Percentiles rank a stretch among this genome's conserved stretches.
phyloP scores from a whole-genome alignment of 1,140 invertebrate genomes.

The Matsumurasca onukii region DNA sequence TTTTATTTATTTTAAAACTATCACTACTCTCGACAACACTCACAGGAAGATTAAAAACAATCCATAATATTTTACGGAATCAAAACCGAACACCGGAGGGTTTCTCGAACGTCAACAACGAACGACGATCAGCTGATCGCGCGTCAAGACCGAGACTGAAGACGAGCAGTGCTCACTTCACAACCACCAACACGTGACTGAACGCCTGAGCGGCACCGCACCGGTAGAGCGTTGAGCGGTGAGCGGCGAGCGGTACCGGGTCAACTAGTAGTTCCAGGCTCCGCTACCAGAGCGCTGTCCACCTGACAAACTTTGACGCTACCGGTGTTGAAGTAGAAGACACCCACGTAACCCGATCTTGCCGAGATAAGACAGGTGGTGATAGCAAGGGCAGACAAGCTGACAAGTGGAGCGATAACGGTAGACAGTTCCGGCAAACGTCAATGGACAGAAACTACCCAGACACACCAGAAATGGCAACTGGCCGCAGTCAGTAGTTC shows the following conservation, averaged over 20 bases:
- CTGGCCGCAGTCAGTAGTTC: no score
- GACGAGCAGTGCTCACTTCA: background rate
- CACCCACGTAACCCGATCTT: background rate
- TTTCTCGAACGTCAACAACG: background rate
- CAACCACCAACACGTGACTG: conserved; percentile 1
- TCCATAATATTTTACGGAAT: background rate
- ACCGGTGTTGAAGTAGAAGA: background rate
- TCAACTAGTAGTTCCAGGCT: conserved; percentile 14
- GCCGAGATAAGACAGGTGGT: background rate
- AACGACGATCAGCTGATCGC: background rate
- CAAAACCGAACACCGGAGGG: background rate
- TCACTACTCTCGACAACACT: background rate
- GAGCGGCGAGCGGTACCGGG: no score
- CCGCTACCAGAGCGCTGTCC: conserved; percentile 4
- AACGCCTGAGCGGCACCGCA: background rate
- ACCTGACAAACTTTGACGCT: background rate
- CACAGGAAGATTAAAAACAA: background rate
- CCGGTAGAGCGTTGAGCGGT: background rate
- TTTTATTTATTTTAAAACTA: background rate
- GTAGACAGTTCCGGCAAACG: background rate
- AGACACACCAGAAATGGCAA: no score
- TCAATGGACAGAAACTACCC: background rate
- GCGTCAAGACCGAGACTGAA: background rate
- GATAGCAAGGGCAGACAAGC: background rate
- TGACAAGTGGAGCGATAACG: background rate